A percentile compares a stretch with the other conserved stretches of the same genome.
Evolutionary conservation across 2,113 vertebrate genomes (phyloP).

Genomic region (Coryphaenoides rupestris): DNA sequence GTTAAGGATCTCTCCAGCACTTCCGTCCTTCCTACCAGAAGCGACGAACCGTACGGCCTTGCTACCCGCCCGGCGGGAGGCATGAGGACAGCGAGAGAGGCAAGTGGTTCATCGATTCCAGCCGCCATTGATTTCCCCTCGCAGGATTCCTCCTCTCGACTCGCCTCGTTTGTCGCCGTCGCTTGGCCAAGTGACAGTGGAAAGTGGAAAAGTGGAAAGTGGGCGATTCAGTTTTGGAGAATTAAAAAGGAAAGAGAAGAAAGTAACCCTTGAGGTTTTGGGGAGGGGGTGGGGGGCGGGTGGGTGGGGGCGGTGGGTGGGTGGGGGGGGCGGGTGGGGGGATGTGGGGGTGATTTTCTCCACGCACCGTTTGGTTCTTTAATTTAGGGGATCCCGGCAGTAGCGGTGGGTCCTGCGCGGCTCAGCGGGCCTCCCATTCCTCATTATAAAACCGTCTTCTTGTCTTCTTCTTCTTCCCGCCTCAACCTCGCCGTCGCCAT

Average conservation of each 20-base stretch:
- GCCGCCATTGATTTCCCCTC: too few relatives aligned
- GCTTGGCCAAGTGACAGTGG: slow-evolving; percentile 38
- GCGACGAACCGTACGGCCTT: too few relatives aligned
- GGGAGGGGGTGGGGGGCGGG: not conserved
- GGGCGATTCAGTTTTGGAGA: slow-evolving; percentile 61
- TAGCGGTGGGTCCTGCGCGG: slow-evolving; percentile 64
- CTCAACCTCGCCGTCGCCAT: slow-evolving; percentile 62
- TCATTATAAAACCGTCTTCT: slow-evolving; percentile 71
- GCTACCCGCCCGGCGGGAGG: too few relatives aligned
- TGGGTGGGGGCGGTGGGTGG: not conserved
- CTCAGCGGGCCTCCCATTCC: slow-evolving; percentile 64
- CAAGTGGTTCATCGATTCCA: too few relatives aligned
- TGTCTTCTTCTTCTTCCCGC: slow-evolving; percentile 74
- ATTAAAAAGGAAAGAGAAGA: slow-evolving; percentile 36
- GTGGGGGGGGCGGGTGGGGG: not conserved
- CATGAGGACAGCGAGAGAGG: too few relatives aligned
- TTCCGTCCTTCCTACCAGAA: too few relatives aligned
- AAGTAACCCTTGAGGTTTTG: slow-evolving; percentile 66
- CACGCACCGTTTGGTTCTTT: slow-evolving; percentile 78
- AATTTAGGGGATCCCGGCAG: slow-evolving; percentile 76
- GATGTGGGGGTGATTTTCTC: slow-evolving; percentile 60
- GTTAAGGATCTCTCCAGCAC: too few relatives aligned
- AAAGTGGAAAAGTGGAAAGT: slow-evolving; percentile 42
- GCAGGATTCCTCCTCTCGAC: too few relatives aligned
- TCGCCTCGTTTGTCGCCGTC: too few relatives aligned